Evolutionary conservation across 2,888 invertebrate species (phyloP), one percentile per base, ranked within the genome.

Genomic region (Agrotis segetum): DNA sequence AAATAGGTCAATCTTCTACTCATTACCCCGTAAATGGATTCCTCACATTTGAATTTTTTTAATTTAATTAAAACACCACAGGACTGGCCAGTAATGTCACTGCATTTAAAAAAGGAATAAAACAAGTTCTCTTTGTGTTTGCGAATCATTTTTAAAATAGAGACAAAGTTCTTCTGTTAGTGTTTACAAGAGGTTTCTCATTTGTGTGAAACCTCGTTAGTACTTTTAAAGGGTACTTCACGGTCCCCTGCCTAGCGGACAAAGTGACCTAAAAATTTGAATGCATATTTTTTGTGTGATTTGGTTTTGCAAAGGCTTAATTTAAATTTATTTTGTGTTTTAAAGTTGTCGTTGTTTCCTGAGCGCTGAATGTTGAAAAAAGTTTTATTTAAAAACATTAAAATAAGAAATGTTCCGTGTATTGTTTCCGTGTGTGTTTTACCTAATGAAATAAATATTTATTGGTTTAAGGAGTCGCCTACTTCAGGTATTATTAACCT

Each of bases 171-270:
- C 80, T 84, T 81, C 74, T 79, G 61, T 60, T 79, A 76, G 53
- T 79, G 81, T 61, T 67, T 65, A 62, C 55, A 77, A 85, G 87
- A 76, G 85, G 83, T 79, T 82, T 84, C 86, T 86, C 88, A 87
- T 89, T 87, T 87, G 85, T 85, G 75, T 81, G 80, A 74, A 63
- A 77, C 73, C 82, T 89, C 87, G 89, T 89, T 89, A 88, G 87
- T 83, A 84, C 82, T 70, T 55, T 79, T 67, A 49, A 61, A 88
- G 88, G 56, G 79, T 65, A 63, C 83, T 88, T 74, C 70, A 79
- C 67, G 67, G 71, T 79, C 79, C 81, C 71, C 67, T 60, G 80
- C 44, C 75, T 59, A 56, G 65, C 58, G 66, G 75, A 82, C 80
- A 80, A 82, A 85, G 82, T 84, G 86, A 87, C 85, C 85, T 85